Conservation (phyloP, 1,140 invertebrate species). For the Sweltsa coloradensis region DNA sequence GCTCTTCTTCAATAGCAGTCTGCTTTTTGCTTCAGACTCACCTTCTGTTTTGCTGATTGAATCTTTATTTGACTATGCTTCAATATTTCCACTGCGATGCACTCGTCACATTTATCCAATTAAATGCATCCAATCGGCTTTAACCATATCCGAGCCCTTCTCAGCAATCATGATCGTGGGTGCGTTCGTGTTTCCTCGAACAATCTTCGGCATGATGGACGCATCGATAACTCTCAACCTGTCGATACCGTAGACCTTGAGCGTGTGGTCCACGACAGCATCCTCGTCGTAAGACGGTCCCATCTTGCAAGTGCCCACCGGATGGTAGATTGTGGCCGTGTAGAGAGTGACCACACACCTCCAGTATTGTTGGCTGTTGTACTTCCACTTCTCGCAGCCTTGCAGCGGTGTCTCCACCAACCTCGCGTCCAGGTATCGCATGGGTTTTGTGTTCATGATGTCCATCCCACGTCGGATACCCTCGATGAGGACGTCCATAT, state of each 20-base stretch:
- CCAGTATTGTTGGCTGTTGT: conserved; percentile 61
- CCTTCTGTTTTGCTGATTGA: too few species aligned
- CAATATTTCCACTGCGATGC: too few species aligned
- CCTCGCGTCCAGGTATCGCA: conserved; percentile 26
- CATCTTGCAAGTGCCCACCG: conserved; percentile 86
- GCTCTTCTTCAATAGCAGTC: too few species aligned
- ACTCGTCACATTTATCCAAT: too few species aligned
- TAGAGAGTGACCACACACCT: conserved; percentile 73
- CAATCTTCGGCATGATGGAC: conserved; percentile 71
- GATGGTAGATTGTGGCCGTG: conserved; percentile 73
- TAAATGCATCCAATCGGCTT: conserved; percentile 34
- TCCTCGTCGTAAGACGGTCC: conserved; percentile 69
- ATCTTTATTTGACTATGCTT: too few species aligned
- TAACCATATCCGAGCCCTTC: conserved; percentile 70
- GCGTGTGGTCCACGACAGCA: conserved; percentile 76
- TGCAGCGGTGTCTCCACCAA: conserved; percentile 7
- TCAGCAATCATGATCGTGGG: conserved; percentile 77
- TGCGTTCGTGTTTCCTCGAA: conserved; percentile 74
- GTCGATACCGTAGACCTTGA: conserved; percentile 65
- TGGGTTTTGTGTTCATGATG: conserved; percentile 56
- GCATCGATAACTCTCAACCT: conserved; percentile 74
- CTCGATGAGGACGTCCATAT: conserved; percentile 67
- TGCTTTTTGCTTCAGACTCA: too few species aligned
- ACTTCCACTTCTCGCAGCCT: conserved; percentile 22
- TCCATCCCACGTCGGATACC: conserved; percentile 67